Percentiles rank a stretch among this genome's conserved stretches.
These are phyloP conservation scores for Coilia nasus DNA, from an alignment of 2,797 vertebrate genomes.

Conservation along the genomic window DNA sequence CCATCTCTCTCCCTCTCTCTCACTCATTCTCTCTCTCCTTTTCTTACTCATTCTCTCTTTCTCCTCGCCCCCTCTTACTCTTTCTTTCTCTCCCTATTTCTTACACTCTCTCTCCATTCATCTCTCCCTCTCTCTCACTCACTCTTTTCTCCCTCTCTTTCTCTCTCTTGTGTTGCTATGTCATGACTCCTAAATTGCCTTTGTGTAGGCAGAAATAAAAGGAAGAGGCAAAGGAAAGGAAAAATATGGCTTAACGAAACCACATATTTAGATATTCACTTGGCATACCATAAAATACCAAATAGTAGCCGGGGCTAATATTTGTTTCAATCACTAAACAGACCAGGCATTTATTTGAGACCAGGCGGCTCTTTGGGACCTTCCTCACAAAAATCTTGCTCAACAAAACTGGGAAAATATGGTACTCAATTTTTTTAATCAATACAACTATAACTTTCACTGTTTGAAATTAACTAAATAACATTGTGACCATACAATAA, in stretches of 20 bases:
- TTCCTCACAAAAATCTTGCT: too few relatives aligned
- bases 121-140: neutral
- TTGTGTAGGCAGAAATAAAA: slow-evolving; percentile 37
- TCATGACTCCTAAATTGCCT: slow-evolving; percentile 30
- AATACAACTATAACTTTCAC: too few relatives aligned
- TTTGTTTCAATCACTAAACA: too few relatives aligned
- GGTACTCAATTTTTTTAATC: too few relatives aligned
- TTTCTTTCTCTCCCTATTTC: slow-evolving; percentile 1
- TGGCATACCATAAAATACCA: too few relatives aligned
- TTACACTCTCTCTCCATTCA: neutral
- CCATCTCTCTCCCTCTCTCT: slow-evolving; percentile 26
- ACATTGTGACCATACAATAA: too few relatives aligned
- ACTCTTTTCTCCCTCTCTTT: neutral
- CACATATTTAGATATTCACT: slow-evolving; percentile 34
- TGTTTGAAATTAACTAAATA: too few relatives aligned
- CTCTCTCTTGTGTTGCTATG: slow-evolving; percentile 13
- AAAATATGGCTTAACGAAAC: slow-evolving; percentile 11
- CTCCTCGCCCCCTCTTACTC: slow-evolving; percentile 49
- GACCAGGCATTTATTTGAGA: too few relatives aligned
- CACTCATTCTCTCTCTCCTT: neutral
- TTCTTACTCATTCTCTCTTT: slow-evolving; percentile 60
- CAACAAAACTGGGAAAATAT: too few relatives aligned
- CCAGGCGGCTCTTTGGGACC: too few relatives aligned
- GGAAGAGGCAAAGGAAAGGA: neutral
- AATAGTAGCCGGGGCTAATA: too few relatives aligned